phyloP scores from a whole-genome alignment of 2,797 vertebrate species.

The Hirundo rustica region DNA sequence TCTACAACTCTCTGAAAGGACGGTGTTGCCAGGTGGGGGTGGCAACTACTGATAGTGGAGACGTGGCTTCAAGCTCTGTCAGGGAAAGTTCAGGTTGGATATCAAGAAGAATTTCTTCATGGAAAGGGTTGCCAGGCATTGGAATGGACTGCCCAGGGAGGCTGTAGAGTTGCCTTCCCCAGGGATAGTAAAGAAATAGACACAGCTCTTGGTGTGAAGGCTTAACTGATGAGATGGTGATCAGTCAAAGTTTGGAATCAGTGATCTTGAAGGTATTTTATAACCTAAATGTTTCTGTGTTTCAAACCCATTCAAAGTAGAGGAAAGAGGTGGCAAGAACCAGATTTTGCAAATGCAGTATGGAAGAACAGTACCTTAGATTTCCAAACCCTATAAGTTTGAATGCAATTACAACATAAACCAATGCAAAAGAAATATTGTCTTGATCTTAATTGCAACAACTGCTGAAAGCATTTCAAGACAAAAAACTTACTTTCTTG shows the following conservation, averaged over 20 bases:
- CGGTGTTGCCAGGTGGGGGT: not conserved
- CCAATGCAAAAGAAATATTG: not conserved
- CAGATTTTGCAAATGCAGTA: not conserved
- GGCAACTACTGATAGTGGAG: not conserved
- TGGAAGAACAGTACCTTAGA: not conserved
- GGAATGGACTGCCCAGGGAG: not conserved
- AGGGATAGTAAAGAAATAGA: not conserved
- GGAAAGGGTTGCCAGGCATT: not conserved
- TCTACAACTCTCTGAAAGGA: not conserved
- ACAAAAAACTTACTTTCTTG: not conserved
- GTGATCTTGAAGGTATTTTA: not conserved
- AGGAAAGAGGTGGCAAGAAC: not conserved
- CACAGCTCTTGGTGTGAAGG: not conserved
- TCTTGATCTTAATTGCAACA: not conserved
- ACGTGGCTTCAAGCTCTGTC: not conserved
- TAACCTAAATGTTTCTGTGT: not conserved
- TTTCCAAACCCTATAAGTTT: not conserved
- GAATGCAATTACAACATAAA: not conserved
- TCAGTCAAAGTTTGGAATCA: not conserved
- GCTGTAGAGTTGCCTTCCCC: not conserved
- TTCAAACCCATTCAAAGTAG: not conserved
- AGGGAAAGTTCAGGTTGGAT: not conserved
- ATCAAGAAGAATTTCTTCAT: not conserved
- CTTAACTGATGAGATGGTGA: not conserved
- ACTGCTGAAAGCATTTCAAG: not conserved